Percentiles rank a stretch among this genome's conserved stretches.
These are phyloP conservation scores for Pachyseris speciosa DNA, from an alignment of 64 coral and sea anemone genomes.

Conservation along the genomic window DNA sequence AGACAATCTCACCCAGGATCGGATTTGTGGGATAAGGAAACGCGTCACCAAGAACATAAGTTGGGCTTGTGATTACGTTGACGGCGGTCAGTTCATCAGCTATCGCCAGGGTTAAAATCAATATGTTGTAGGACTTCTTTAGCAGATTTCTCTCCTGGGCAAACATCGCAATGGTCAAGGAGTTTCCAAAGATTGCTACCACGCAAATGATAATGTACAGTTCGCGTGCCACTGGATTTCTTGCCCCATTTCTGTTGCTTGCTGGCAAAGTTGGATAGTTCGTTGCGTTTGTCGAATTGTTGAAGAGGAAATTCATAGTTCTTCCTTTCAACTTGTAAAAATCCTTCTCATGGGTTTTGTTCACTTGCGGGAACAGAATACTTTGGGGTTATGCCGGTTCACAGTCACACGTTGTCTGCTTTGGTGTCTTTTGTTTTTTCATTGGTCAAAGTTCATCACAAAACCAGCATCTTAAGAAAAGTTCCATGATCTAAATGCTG, in stretches of 20 bases:
- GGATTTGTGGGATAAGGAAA: slow-evolving; percentile 19
- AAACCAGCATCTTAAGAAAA: no score
- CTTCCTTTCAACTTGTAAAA: not conserved
- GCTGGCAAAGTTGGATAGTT: not conserved
- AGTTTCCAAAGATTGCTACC: slow-evolving; percentile 27
- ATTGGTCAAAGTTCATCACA: no score
- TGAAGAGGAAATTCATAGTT: not conserved
- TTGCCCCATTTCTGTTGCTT: not conserved
- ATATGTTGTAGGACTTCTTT: slow-evolving; percentile 51
- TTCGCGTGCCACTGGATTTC: not conserved
- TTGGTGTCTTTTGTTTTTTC: no score
- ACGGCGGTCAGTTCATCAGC: slow-evolving; percentile 28
- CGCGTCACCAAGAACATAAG: slow-evolving; percentile 19
- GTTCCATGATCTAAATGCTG: no score
- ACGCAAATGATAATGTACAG: not conserved
- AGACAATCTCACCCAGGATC: not conserved
- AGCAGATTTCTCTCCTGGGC: slow-evolving; percentile 9
- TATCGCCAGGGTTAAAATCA: slow-evolving; percentile 14
- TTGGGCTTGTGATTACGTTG: not conserved
- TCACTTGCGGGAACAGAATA: not conserved
- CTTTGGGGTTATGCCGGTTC: not conserved
- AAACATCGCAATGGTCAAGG: slow-evolving; percentile 18
- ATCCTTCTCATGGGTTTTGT: not conserved
- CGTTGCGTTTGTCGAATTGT: not conserved
- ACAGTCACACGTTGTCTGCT: no score